These are phyloP conservation scores for Agrilus planipennis DNA, from an alignment of 1,140 invertebrate species.

Conservation along the genomic window DNA sequence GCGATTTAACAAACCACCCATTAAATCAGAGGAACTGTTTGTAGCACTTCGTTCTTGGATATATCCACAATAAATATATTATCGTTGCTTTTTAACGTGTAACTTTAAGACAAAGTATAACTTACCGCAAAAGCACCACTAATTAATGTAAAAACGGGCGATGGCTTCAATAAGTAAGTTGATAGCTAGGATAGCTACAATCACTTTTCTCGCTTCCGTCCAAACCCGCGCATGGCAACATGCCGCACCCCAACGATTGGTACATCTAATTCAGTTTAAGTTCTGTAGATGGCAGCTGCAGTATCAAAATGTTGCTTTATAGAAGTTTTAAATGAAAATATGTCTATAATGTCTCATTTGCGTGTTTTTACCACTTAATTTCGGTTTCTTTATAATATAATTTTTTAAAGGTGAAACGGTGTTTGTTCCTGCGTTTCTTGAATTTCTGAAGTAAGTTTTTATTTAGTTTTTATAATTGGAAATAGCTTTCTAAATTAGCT, in stretches of 20 bases:
- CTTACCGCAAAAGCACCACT: slow-evolving; percentile 22
- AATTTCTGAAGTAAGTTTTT: too few species aligned
- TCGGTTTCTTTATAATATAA: too few species aligned
- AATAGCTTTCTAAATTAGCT: too few species aligned
- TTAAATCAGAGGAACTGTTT: slow-evolving; percentile 2
- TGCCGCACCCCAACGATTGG: slow-evolving; percentile 21
- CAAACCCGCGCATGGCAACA: slow-evolving; percentile 16
- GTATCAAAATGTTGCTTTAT: too few species aligned
- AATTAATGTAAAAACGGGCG: slow-evolving; percentile 18
- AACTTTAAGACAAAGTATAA: slow-evolving; percentile 13
- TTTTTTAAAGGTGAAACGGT: too few species aligned
- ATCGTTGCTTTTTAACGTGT: background rate
- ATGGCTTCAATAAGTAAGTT: slow-evolving; percentile 12
- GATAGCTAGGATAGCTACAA: slow-evolving; percentile 9
- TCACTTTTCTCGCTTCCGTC: slow-evolving; percentile 8
- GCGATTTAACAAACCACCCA: slow-evolving; percentile 18
- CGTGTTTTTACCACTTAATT: too few species aligned
- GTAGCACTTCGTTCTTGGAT: slow-evolving; percentile 1
- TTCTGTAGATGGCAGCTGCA: too few species aligned
- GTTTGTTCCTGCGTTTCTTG: too few species aligned
- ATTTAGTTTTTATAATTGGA: too few species aligned
- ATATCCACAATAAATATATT: background rate
- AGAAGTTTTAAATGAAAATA: too few species aligned
- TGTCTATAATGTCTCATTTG: too few species aligned
- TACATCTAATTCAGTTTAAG: too few species aligned